Conservation (phyloP, 1,140 invertebrate species). For the Zaprionus lachaisei region DNA sequence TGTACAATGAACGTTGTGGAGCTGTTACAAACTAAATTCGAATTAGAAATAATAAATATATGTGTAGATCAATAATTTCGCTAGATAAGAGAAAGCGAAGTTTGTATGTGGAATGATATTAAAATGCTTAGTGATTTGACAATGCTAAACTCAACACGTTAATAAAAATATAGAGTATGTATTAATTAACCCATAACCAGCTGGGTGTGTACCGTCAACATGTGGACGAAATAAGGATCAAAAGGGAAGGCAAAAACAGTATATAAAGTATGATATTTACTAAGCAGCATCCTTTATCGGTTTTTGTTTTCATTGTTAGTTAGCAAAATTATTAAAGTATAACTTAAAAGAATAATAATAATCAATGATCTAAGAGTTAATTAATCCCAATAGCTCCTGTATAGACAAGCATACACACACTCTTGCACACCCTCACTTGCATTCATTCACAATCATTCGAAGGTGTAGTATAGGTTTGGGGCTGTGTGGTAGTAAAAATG, state of each 20-base stretch:
- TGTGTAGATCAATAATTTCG: constrained; percentile 5
- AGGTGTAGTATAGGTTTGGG: constrained; percentile 1
- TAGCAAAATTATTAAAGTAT: constrained; percentile 43
- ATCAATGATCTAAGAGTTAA: constrained; percentile 34
- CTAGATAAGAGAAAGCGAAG: constrained; percentile 34
- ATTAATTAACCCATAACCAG: constrained; percentile 56
- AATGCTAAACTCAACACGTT: constrained; percentile 29
- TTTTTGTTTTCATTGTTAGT: constrained; percentile 54
- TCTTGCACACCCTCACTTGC: not conserved
- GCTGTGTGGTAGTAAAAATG: constrained; percentile 17
- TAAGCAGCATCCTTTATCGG: constrained; percentile 10
- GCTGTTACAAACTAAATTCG: constrained; percentile 27
- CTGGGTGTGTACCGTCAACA: constrained; percentile 19
- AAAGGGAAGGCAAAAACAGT: constrained; percentile 9
- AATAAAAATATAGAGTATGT: constrained; percentile 25
- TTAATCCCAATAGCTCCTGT: constrained; percentile 43
- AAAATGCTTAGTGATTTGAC: constrained; percentile 21
- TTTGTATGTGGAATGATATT: constrained; percentile 31
- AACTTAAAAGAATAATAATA: constrained; percentile 24
- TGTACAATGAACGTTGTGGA: constrained; percentile 69
- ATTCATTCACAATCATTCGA: constrained; percentile 6
- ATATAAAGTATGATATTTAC: constrained; percentile 1
- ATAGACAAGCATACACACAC: constrained; percentile 25
- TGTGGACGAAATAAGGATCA: constrained; percentile 30
- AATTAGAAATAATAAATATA: constrained; percentile 4